Evolutionary conservation across 2,888 invertebrate species (phyloP).

Genomic region (Neelides folsomi): DNA sequence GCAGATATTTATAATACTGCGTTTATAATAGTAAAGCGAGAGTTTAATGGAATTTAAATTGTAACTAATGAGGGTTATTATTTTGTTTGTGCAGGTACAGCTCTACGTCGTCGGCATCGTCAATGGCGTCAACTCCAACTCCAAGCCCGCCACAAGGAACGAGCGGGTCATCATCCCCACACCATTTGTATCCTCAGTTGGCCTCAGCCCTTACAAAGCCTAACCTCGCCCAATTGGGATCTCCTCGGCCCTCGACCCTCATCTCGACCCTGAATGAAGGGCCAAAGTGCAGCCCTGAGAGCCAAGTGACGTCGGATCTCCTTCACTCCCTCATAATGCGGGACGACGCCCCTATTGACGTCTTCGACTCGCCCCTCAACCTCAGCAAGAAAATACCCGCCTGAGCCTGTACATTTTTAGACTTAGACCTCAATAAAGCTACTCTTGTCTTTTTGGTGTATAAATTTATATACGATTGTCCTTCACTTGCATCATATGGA

Average conservation of each 20-base stretch:
- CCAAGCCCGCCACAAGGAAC: conserved; percentile 32
- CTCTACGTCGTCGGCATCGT: conserved; percentile 11
- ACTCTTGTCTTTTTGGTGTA: too few species aligned
- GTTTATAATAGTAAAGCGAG: not conserved
- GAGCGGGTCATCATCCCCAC: conserved; percentile 32
- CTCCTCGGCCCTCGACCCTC: conserved; percentile 60
- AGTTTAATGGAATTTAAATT: not conserved
- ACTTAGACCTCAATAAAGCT: too few species aligned
- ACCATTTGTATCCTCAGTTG: conserved; percentile 37
- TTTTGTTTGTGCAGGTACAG: conserved; percentile 16
- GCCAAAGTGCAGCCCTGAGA: conserved; percentile 72
- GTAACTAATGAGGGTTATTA: not conserved
- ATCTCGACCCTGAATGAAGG: conserved; percentile 83
- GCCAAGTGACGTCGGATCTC: conserved; percentile 79
- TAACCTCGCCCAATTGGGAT: conserved; percentile 36
- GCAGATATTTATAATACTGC: too few species aligned
- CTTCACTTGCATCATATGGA: too few species aligned
- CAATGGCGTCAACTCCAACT: conserved; percentile 14
- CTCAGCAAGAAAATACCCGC: too few species aligned
- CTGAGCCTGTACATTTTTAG: too few species aligned
- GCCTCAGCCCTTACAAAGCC: conserved; percentile 40
- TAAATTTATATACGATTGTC: too few species aligned
- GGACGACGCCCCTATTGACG: conserved; percentile 33
- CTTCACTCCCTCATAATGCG: conserved; percentile 85
- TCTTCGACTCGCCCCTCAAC: too few species aligned